Conservation (phyloP, 1,140 invertebrate species). For the Andrena cerasifolii region DNA sequence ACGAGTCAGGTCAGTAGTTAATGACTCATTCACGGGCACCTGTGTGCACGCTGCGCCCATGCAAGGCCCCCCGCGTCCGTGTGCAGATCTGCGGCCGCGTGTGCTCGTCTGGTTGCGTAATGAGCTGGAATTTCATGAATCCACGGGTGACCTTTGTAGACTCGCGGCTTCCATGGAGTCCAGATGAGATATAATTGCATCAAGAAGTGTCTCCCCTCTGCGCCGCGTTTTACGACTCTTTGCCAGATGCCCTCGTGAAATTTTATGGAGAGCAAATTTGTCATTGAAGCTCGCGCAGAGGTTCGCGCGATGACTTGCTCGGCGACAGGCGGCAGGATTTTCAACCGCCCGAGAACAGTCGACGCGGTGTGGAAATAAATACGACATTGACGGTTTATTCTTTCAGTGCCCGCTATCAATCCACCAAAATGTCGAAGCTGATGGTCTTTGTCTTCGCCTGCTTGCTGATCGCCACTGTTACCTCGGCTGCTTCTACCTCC, state of each 20-base stretch:
- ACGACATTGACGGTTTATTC: background rate
- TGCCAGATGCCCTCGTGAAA: background rate
- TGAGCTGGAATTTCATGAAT: conserved; percentile 43
- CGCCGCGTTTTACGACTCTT: background rate
- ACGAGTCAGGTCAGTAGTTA: conserved; percentile 50
- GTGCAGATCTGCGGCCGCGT: no score
- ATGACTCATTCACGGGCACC: conserved; percentile 58
- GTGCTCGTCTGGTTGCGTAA: conserved; percentile 41
- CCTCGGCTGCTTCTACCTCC: conserved; percentile 46
- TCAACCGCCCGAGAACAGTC: no score
- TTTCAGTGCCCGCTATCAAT: background rate
- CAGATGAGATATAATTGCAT: background rate
- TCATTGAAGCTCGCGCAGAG: no score
- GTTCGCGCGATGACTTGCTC: no score
- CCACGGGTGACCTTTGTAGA: background rate
- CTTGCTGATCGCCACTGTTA: conserved; percentile 58
- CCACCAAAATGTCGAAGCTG: conserved; percentile 69
- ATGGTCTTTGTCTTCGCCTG: conserved; percentile 56
- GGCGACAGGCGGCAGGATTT: no score
- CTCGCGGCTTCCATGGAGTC: background rate
- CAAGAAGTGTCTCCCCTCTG: background rate
- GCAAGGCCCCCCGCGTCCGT: conserved; percentile 3
- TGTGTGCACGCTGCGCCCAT: conserved; percentile 7
- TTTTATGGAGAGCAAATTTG: background rate
- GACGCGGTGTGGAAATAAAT: no score